phyloP scores from a whole-genome alignment of 2,113 vertebrate genomes.

The Callopanchax toddi region DNA sequence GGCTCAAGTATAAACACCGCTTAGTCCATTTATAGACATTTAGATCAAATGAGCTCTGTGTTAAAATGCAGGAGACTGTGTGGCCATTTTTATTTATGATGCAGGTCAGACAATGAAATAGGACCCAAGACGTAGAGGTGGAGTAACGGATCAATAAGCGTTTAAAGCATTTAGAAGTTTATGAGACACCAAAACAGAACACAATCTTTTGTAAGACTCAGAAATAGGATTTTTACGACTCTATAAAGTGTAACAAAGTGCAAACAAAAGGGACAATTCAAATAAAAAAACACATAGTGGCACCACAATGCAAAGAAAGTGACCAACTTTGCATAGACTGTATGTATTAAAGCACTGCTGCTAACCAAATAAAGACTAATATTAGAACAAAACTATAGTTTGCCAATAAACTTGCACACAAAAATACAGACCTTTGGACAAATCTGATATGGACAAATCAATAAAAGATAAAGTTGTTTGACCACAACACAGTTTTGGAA shows the following conservation, averaged over 20 bases:
- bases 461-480: background rate
- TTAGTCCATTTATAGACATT: background rate
- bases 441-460: background rate
- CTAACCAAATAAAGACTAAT: background rate
- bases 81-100: conserved; percentile 5
- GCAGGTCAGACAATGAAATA: conserved; percentile 3
- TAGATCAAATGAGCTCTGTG: background rate
- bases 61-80: background rate
- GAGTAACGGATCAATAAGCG: conserved; percentile 10
- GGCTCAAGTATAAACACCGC: background rate
- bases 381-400: background rate
- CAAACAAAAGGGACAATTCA: background rate
- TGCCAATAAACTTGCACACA: background rate
- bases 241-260: background rate
- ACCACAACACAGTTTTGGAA: background rate
- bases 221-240: background rate
- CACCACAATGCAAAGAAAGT: background rate
- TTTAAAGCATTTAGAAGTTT: conserved; percentile 10
- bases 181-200: background rate
- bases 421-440: background rate
- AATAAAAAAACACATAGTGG: background rate
- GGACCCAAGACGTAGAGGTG: background rate
- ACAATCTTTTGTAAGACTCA: background rate
- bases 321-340: too few species aligned
- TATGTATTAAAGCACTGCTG: too few species aligned